phyloP scores from a whole-genome alignment of 2,888 invertebrate species.

The Agrochola lota region DNA sequence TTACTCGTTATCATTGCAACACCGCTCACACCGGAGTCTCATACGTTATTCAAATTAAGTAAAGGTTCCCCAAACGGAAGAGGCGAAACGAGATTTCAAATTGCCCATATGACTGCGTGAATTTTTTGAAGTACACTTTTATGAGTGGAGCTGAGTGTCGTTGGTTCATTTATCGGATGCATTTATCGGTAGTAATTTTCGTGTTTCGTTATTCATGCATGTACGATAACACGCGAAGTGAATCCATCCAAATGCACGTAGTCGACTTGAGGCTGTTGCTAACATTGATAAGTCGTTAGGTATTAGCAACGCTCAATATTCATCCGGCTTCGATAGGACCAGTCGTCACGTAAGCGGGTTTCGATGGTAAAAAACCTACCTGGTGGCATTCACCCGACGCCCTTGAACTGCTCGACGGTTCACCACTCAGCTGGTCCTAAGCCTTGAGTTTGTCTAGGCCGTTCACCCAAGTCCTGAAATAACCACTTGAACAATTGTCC shows the following conservation, averaged over 20 bases:
- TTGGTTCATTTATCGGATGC: slow-evolving; percentile 58
- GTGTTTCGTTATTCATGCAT: slow-evolving; percentile 64
- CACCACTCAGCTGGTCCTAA: slow-evolving; percentile 86
- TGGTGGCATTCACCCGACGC: slow-evolving; percentile 88
- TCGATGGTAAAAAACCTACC: slow-evolving; percentile 84
- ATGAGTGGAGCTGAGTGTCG: slow-evolving; percentile 38
- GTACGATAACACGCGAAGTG: slow-evolving; percentile 56
- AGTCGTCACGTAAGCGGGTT: slow-evolving; percentile 84
- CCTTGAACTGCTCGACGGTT: slow-evolving; percentile 87
- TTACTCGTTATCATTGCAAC: slow-evolving; percentile 64
- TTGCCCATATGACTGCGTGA: slow-evolving; percentile 50
- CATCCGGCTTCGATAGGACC: slow-evolving; percentile 84
- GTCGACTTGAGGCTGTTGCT: slow-evolving; percentile 54
- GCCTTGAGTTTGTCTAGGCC: slow-evolving; percentile 86
- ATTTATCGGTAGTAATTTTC: slow-evolving; percentile 60
- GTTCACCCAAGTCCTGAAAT: slow-evolving; percentile 83
- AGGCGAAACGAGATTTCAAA: slow-evolving; percentile 60
- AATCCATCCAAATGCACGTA: slow-evolving; percentile 61
- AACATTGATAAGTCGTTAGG: slow-evolving; percentile 69
- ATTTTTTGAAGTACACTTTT: slow-evolving; percentile 53
- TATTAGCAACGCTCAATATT: slow-evolving; percentile 77
- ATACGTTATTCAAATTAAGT: slow-evolving; percentile 65
- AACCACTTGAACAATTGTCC: slow-evolving; percentile 68
- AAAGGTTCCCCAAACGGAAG: slow-evolving; percentile 51
- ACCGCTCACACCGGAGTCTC: slow-evolving; percentile 59